These are phyloP conservation scores for Symphodus melops DNA, from an alignment of 2,113 vertebrate genomes.

Conservation along the genomic window DNA sequence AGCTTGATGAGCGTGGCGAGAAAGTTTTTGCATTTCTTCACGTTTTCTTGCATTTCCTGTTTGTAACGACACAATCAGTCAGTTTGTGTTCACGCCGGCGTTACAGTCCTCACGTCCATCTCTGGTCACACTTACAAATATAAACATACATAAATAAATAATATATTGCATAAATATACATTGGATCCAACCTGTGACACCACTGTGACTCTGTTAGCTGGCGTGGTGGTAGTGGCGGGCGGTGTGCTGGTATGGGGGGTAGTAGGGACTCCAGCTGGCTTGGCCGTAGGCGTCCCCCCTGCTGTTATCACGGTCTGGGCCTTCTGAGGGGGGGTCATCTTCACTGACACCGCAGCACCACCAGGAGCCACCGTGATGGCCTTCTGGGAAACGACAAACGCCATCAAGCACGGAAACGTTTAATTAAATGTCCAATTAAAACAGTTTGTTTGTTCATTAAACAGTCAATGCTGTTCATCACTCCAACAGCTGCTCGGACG, in stretches of 20 bases:
- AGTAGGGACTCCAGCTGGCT: conserved; percentile 29
- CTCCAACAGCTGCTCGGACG: too few relatives aligned
- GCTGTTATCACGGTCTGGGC: conserved; percentile 69
- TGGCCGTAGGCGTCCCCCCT: conserved; percentile 54
- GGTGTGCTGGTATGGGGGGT: conserved; percentile 17
- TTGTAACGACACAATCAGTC: too few relatives aligned
- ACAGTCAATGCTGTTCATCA: too few relatives aligned
- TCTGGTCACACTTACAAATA: too few relatives aligned
- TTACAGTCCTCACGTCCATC: too few relatives aligned
- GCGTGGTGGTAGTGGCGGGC: conserved; percentile 34
- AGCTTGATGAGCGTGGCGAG: conserved; percentile 90
- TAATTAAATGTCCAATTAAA: too few relatives aligned
- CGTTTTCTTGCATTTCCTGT: conserved; percentile 92
- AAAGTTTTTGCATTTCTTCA: conserved; percentile 93
- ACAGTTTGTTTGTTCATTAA: too few relatives aligned
- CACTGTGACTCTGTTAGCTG: conserved; percentile 71
- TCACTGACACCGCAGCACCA: conserved; percentile 68
- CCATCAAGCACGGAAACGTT: neutral
- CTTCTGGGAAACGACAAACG: conserved; percentile 63
- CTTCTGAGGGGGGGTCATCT: conserved; percentile 77
- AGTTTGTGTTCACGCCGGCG: too few relatives aligned
- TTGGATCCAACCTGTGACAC: conserved; percentile 80
- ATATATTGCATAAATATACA: too few relatives aligned
- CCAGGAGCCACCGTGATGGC: conserved; percentile 71
- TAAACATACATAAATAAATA: too few relatives aligned